A percentile compares a stretch with the other conserved stretches of the same genome.
Evolutionary conservation across 2,888 invertebrate genomes (phyloP).

Genomic region (Antheraea assamensis): DNA sequence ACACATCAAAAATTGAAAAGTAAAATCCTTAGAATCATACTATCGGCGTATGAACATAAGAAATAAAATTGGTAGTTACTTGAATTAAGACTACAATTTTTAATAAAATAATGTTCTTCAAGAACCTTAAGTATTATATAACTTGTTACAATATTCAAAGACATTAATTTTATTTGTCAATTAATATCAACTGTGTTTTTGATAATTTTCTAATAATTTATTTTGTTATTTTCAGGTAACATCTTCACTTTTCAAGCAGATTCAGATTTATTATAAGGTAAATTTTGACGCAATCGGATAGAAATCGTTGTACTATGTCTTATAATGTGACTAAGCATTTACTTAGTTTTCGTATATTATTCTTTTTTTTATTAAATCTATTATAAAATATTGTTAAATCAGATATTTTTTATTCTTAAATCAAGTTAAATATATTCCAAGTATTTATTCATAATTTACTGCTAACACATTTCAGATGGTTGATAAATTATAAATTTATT

Average conservation of each 20-base stretch:
- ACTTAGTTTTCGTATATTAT: background rate
- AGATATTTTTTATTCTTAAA: background rate
- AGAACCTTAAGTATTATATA: background rate
- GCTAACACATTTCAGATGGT: no score
- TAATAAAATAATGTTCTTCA: background rate
- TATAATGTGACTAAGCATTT: background rate
- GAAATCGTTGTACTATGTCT: no score
- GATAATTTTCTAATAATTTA: background rate
- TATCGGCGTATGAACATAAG: background rate
- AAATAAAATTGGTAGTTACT: no score
- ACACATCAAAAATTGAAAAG: background rate
- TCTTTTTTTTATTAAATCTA: background rate
- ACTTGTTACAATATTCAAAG: background rate
- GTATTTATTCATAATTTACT: no score
- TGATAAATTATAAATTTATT: no score
- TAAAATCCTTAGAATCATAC: background rate
- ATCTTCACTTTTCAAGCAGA: background rate
- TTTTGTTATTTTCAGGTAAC: background rate
- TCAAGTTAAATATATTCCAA: background rate
- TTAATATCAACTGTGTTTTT: background rate
- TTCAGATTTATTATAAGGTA: constrained; percentile 4
- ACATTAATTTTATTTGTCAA: background rate
- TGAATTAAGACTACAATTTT: background rate
- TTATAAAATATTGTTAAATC: no score
- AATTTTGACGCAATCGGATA: background rate